Base-by-base conservation (phyloP, 1,140 invertebrate genomes). In the Ceratosolen fusciceps region DNA sequence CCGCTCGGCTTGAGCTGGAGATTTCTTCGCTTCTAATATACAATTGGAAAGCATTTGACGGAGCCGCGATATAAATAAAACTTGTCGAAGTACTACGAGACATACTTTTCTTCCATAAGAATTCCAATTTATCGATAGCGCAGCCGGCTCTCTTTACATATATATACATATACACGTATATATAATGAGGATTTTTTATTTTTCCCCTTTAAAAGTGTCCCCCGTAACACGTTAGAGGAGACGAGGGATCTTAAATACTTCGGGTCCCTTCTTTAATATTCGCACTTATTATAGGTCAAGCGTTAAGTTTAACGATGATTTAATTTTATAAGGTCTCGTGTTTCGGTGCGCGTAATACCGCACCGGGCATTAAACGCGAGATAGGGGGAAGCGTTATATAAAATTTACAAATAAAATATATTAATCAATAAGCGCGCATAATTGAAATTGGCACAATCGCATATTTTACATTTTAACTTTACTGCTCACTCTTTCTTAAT, bases 11-110 rank as follows among this genome's bases (percentile, higher is more conserved):
- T 21, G 2, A n/a, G 12, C 12, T 29, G 29, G n/a, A 39, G 43
- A 79, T 75, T 60, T 72, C 65, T 60, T 75, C 43, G 71, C 75
- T 74, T 75, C 26, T 29, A 24, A 58, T 75, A 10, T 14, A 12
- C 60, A 75, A 58, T 56, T 39, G 31, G 37, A 70, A 68, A 58
- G 49, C 34, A 24, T 67, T 68, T 68, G 43, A n/a, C n/a, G n/a
- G n/a, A n/a, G n/a, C n/a, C n/a, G n/a, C n/a, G n/a, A n/a, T n/a
- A n/a, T n/a, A n/a, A n/a, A n/a, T n/a, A n/a, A n/a, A n/a, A n/a
- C n/a, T n/a, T n/a, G n/a, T n/a, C n/a, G n/a, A n/a, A n/a, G n/a
- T n/a, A n/a, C n/a, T n/a, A n/a, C n/a, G n/a, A n/a, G n/a, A n/a
- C n/a, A n/a, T n/a, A n/a, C n/a, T n/a, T n/a, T n/a, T n/a, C n/a